Evolutionary conservation across 2,888 invertebrate genomes (phyloP).

Genomic region (Scaptomyza polygonia): DNA sequence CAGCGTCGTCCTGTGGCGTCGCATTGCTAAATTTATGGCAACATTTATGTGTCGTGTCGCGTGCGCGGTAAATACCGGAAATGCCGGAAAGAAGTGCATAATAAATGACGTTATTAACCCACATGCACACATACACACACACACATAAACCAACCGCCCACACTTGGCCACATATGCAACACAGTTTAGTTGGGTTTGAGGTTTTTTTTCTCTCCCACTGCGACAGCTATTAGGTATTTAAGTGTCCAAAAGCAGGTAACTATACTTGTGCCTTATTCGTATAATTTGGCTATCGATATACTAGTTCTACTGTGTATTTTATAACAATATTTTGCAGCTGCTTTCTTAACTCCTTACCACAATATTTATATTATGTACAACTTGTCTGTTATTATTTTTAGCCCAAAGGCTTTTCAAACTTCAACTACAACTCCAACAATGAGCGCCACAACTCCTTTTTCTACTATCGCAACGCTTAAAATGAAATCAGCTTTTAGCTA

Average conservation of each 20-base stretch:
- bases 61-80: conserved; percentile 81
- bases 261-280: conserved; percentile 7
- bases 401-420: conserved; percentile 24
- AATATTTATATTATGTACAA: no score
- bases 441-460: neutral
- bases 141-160: conserved; percentile 10
- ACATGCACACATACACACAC: conserved; percentile 63
- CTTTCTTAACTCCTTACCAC: neutral
- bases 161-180: neutral
- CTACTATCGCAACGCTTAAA: conserved; percentile 39
- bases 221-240: conserved; percentile 45
- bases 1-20: conserved; percentile 59
- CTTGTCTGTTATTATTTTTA: conserved; percentile 23
- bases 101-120: conserved; percentile 80
- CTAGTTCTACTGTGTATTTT: conserved; percentile 12
- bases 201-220: conserved; percentile 15
- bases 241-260: conserved; percentile 46
- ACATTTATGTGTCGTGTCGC: conserved; percentile 81
- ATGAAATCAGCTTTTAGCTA: conserved; percentile 48
- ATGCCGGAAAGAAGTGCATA: conserved; percentile 80
- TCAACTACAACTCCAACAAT: conserved; percentile 2
- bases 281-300: conserved; percentile 33
- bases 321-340: conserved; percentile 1
- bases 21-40: conserved; percentile 75
- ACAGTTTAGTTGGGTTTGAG: neutral